Evolutionary conservation across 1,140 invertebrate genomes (phyloP), one percentile per base, ranked within the genome.

Genomic region (Sitophilus oryzae): DNA sequence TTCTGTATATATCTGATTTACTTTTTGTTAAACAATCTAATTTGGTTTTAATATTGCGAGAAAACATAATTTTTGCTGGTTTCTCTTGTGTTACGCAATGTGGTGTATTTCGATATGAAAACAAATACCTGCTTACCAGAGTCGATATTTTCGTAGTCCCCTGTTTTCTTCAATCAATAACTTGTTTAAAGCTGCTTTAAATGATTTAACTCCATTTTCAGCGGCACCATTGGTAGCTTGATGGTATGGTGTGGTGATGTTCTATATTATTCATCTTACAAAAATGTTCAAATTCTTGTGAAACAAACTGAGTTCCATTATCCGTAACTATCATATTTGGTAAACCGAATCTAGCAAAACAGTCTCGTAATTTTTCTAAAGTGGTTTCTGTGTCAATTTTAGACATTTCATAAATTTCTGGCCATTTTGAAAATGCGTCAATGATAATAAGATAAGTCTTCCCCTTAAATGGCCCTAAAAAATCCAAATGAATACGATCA

Each of bases 401-500:
- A 1, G 25, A 50, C 30, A 49, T 52, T 20, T 52, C 49, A 41
- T 59, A 61, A 4, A 65, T 53, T 45, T 69, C 66, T 1, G 58
- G 36, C 66, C 63, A 68, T 56, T 69, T 68, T 8, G 49, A 43
- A 52, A 56, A 60, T 9, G 64, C 46, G 52, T 69, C 67, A 5
- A 64, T 25, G 14, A 69, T 30, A 36, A 67, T 55, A 15, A 69
- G 35, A 53, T 54, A 66, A 37, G 46, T 52, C 47, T 51, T 52
- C 30, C 45, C 46, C 16, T 42, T 22, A 9, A 61, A 59, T 10
- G n/a, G n/a, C n/a, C 63, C 63, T 10, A 64, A 53, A 52, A 63
- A 70, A 57, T 71, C 64, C 8, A 62, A 22, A 42, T 70, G 61
- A 11, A 69, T 30, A 9, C 63, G 36, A 11, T 63, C 52, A 23